These are phyloP conservation scores for Rattus rattus DNA, from an alignment of 2,113 vertebrate species.

Conservation along the genomic window DNA sequence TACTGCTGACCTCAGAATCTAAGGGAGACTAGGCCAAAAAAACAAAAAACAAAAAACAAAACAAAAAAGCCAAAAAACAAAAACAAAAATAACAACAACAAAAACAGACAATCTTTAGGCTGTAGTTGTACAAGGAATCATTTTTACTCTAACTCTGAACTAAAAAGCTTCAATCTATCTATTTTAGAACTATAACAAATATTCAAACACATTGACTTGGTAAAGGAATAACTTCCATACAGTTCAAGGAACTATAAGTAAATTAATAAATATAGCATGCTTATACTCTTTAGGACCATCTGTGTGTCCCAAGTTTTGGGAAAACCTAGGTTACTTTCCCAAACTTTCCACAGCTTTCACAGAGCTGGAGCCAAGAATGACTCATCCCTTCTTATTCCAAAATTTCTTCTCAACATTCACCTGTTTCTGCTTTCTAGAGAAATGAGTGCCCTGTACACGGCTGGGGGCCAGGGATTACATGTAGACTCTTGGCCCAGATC, in stretches of 20 bases:
- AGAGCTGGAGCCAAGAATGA: not conserved
- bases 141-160: not conserved
- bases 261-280: not conserved
- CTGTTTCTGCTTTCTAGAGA: not conserved
- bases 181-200: not conserved
- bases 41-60: not conserved
- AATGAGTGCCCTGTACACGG: accelerated
- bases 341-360: not conserved
- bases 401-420: not conserved
- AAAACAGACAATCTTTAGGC: not conserved
- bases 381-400: not conserved
- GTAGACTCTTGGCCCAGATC: not conserved
- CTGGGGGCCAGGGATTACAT: not conserved
- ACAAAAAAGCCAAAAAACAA: not conserved
- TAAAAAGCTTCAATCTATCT: not conserved
- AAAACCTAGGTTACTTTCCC: not conserved
- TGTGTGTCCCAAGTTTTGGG: too few species aligned
- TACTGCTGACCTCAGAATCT: not conserved
- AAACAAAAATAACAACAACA: not conserved
- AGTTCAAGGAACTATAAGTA: not conserved
- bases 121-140: not conserved
- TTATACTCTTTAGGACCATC: not conserved
- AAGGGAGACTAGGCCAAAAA: not conserved
- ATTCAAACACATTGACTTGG: not conserved
- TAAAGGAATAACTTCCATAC: not conserved